A percentile compares a stretch with the other conserved stretches of the same genome.
These are phyloP conservation scores for Cyanoderma ruficeps DNA, from an alignment of 2,113 vertebrate genomes.

Conservation along the genomic window DNA sequence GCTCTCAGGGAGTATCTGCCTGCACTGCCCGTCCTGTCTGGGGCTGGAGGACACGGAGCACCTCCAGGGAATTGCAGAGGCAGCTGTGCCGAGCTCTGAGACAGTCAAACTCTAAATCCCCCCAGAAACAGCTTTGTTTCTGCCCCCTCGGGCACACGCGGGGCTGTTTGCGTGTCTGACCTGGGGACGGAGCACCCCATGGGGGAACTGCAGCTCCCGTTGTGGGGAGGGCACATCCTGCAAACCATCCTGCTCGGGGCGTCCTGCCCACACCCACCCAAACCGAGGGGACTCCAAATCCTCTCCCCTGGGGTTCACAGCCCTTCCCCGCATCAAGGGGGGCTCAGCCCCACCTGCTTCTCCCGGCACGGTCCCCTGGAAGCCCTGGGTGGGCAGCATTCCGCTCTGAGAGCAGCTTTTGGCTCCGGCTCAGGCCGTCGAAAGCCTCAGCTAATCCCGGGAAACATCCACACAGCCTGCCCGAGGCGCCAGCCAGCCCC, in stretches of 20 bases:
- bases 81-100: background rate
- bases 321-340: rapidly evolving
- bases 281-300: rapidly evolving
- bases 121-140: background rate
- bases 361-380: background rate
- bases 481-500: background rate
- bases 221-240: background rate
- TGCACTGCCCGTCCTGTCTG: rapidly evolving
- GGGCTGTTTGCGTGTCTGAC: background rate
- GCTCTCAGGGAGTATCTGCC: rapidly evolving
- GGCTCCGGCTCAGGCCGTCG: background rate
- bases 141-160: rapidly evolving
- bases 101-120: background rate
- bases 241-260: rapidly evolving
- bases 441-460: background rate
- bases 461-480: background rate
- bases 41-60: rapidly evolving
- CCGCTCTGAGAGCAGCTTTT: background rate
- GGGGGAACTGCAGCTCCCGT: rapidly evolving
- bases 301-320: background rate
- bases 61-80: background rate
- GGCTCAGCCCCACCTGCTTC: background rate
- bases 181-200: rapidly evolving
- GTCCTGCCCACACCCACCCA: rapidly evolving
- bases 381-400: rapidly evolving